phyloP scores from a whole-genome alignment of 2,797 vertebrate species.

The Podarcis lilfordi region DNA sequence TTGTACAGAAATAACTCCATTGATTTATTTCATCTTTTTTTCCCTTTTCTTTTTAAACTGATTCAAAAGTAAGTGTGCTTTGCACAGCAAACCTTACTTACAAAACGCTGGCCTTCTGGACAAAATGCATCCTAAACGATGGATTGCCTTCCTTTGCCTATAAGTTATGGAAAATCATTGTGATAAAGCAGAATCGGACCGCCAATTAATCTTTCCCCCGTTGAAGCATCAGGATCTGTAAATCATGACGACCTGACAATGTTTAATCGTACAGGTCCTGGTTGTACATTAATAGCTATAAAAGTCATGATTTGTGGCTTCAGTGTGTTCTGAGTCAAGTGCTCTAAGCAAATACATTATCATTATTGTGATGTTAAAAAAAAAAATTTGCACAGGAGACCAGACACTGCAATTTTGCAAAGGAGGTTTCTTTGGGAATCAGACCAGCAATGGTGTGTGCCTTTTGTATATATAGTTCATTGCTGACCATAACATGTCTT shows the following conservation, averaged over 20 bases:
- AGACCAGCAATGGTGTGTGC: conserved; percentile 49
- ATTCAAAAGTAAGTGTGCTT: background rate
- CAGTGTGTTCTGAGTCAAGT: conserved; percentile 70
- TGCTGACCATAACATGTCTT: conserved; percentile 47
- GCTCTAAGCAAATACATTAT: conserved; percentile 72
- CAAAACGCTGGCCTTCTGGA: conserved; percentile 47
- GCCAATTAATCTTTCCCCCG: conserved; percentile 59
- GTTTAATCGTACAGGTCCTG: conserved; percentile 64
- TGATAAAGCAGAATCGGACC: conserved; percentile 54
- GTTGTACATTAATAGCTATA: conserved; percentile 62
- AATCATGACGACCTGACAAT: conserved; percentile 64
- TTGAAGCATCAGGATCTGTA: conserved; percentile 48
- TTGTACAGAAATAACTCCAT: background rate
- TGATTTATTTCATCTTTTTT: background rate
- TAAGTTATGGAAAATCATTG: conserved; percentile 56
- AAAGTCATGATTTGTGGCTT: conserved; percentile 68
- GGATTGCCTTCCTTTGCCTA: conserved; percentile 53
- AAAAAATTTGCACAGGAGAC: conserved; percentile 70
- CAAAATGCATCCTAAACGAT: conserved; percentile 54
- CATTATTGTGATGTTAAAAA: conserved; percentile 64
- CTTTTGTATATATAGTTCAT: conserved; percentile 43
- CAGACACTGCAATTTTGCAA: conserved; percentile 66
- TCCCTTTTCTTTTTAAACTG: background rate
- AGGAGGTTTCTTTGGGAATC: conserved; percentile 65
- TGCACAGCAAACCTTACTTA: background rate